Percentiles rank a stretch among this genome's conserved stretches.
Evolutionary conservation across 2,888 invertebrate genomes (phyloP).

Genomic region (Eristalinus sepulchralis): DNA sequence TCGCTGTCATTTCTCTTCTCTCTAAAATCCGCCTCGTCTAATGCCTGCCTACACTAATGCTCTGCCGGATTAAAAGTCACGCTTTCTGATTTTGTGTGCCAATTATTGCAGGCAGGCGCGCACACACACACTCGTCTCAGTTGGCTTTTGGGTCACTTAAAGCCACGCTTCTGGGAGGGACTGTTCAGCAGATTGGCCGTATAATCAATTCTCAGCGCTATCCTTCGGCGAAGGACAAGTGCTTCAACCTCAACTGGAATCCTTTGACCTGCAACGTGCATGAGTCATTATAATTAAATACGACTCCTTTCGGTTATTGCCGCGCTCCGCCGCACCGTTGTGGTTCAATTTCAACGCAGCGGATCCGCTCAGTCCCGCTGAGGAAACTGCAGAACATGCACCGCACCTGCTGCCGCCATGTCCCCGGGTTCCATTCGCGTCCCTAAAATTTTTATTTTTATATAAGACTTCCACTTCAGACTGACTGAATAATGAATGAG

Average conservation of each 20-base stretch:
- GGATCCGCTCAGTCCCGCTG: not conserved
- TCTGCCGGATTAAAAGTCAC: constrained; percentile 65
- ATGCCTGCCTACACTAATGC: constrained; percentile 57
- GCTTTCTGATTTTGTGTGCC: constrained; percentile 65
- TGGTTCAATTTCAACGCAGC: not conserved
- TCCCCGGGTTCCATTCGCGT: not conserved
- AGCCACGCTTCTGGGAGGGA: constrained; percentile 39
- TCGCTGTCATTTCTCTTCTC: constrained; percentile 15
- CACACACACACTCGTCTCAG: constrained; percentile 5
- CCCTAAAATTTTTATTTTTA: constrained; percentile 62
- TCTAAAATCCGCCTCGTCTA: constrained; percentile 53
- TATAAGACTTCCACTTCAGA: constrained; percentile 62
- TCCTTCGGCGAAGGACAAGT: constrained; percentile 51
- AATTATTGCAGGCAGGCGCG: constrained; percentile 32
- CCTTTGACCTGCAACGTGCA: constrained; percentile 28
- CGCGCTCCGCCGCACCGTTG: not conserved
- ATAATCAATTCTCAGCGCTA: constrained; percentile 51
- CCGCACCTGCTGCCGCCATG: not conserved
- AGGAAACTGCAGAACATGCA: not conserved
- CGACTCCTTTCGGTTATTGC: not conserved
- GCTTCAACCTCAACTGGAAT: not conserved
- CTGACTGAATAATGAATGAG: constrained; percentile 67
- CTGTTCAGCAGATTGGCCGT: constrained; percentile 34
- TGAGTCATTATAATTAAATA: constrained; percentile 40
- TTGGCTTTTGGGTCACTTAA: constrained; percentile 54